These are phyloP conservation scores for Synergus laeviventris DNA, from an alignment of 2,888 invertebrate genomes.

Conservation along the genomic window DNA sequence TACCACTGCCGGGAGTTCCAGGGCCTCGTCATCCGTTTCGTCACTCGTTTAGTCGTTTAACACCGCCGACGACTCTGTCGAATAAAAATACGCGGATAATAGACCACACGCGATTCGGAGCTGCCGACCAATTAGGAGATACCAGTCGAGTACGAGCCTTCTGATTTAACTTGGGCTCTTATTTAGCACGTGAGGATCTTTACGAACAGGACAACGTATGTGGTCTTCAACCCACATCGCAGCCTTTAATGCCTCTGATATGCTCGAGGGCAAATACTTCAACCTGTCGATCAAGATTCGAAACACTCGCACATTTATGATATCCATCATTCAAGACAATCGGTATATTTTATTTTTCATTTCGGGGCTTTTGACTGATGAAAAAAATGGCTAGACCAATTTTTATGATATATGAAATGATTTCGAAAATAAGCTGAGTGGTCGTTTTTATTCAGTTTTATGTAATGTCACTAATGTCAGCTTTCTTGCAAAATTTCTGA, in stretches of 20 bases:
- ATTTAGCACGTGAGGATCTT: slow-evolving; percentile 53
- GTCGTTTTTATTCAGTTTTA: slow-evolving; percentile 35
- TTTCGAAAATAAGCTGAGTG: not conserved
- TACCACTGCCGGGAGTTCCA: slow-evolving; percentile 31
- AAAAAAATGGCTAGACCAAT: no score
- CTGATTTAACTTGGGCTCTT: slow-evolving; percentile 47
- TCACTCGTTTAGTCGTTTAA: slow-evolving; percentile 72
- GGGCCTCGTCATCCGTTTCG: slow-evolving; percentile 68
- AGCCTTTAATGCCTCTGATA: slow-evolving; percentile 47
- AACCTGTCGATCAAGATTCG: slow-evolving; percentile 53
- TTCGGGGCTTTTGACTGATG: no score
- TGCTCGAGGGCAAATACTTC: slow-evolving; percentile 49
- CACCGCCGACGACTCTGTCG: slow-evolving; percentile 69
- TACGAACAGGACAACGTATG: slow-evolving; percentile 53
- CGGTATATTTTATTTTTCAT: no score
- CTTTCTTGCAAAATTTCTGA: slow-evolving; percentile 34
- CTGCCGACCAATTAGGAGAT: slow-evolving; percentile 66
- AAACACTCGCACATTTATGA: slow-evolving; percentile 8
- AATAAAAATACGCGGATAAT: slow-evolving; percentile 70
- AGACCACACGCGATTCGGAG: slow-evolving; percentile 69
- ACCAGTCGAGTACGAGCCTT: slow-evolving; percentile 50
- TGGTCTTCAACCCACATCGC: slow-evolving; percentile 52
- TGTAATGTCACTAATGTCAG: slow-evolving; percentile 20
- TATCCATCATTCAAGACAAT: not conserved
- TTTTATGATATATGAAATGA: no score